Percentiles rank a stretch among this genome's conserved stretches.
These are phyloP conservation scores for Xiphias gladius DNA, from an alignment of 2,113 vertebrate genomes.

Conservation along the genomic window DNA sequence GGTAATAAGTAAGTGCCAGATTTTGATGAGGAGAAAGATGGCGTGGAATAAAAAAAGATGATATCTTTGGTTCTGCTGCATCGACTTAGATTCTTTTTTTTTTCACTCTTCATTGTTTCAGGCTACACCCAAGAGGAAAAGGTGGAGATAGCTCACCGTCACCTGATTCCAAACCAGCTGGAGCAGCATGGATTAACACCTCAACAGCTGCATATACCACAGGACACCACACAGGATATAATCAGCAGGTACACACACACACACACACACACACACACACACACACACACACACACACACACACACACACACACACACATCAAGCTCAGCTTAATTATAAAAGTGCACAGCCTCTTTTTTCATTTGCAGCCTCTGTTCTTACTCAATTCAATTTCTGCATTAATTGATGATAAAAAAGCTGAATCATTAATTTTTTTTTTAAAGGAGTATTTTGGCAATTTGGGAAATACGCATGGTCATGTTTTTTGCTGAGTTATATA, in stretches of 20 bases:
- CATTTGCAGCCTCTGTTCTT: background rate
- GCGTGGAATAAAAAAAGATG: too few species aligned
- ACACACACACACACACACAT: background rate
- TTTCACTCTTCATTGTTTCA: slow-evolving; percentile 58
- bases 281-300: background rate
- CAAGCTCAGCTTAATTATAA: background rate
- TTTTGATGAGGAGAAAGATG: too few species aligned
- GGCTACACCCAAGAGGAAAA: slow-evolving; percentile 98
- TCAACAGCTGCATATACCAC: slow-evolving; percentile 94
- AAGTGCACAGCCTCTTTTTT: background rate
- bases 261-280: too few species aligned
- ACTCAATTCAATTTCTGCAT: background rate
- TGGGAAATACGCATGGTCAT: too few species aligned
- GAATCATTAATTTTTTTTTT: too few species aligned
- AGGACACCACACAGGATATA: slow-evolving; percentile 85
- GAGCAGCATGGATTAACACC: slow-evolving; percentile 94
- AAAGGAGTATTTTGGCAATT: too few species aligned
- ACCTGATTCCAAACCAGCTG: slow-evolving; percentile 96
- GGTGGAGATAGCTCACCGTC: slow-evolving; percentile 96
- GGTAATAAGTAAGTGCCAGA: too few species aligned
- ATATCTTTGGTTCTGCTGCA: background rate
- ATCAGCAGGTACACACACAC: slow-evolving; percentile 68
- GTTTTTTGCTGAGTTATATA: too few species aligned
- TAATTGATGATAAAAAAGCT: too few species aligned
- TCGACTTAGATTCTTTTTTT: background rate